phyloP scores from a whole-genome alignment of 2,113 vertebrate species.

The Sceloporus undulatus region DNA sequence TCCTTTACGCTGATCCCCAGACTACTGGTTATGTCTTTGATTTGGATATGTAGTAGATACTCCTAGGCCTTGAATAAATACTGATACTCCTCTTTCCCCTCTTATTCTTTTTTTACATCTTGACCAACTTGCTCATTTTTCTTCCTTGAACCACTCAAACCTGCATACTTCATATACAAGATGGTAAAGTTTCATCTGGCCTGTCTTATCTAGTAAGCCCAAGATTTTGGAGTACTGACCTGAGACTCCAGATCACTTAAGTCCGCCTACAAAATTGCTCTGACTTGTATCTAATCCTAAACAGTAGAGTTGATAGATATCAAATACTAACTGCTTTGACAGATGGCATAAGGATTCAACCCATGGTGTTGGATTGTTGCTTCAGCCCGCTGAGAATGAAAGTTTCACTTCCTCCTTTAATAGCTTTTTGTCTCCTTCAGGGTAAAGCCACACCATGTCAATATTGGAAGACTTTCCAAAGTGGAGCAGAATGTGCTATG shows the following conservation, averaged over 20 bases:
- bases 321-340: neutral
- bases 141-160: neutral
- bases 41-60: neutral
- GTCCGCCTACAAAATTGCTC: slow-evolving; percentile 29
- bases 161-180: neutral
- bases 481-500: slow-evolving; percentile 97
- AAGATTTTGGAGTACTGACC: neutral
- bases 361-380: no score
- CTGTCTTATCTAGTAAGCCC: neutral
- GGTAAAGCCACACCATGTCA: slow-evolving; percentile 98
- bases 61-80: neutral
- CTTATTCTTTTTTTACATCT: neutral
- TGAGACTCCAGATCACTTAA: slow-evolving; percentile 31
- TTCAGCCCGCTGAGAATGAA: neutral
- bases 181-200: neutral
- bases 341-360: no score
- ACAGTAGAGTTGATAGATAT: neutral
- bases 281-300: slow-evolving; percentile 23
- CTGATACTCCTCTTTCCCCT: neutral
- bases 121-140: neutral
- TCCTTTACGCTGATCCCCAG: no score
- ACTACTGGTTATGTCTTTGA: no score
- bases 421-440: slow-evolving; percentile 69
- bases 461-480: slow-evolving; percentile 97
- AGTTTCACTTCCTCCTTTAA: slow-evolving; percentile 40